Evolutionary conservation across 2,797 vertebrate genomes (phyloP), one percentile per base, ranked within the genome.

Genomic region (Thamnophis elegans): DNA sequence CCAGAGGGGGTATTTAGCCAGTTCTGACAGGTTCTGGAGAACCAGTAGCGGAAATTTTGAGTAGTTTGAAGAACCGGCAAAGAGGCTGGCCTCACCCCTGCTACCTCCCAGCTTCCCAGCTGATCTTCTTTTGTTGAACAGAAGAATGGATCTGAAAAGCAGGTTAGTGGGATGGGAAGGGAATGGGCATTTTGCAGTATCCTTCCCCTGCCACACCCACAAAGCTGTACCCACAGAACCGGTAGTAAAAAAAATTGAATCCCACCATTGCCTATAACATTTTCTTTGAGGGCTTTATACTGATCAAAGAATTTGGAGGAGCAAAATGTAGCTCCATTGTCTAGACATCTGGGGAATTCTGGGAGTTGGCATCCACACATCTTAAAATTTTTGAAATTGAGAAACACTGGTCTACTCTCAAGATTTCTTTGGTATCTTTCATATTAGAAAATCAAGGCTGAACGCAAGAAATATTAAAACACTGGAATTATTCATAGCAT

Each of bases 221-320:
- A 51, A 51, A 51, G 47, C 47, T 5, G 6, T 5, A 7, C 47
- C 47, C 47, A 51, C 47, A 51, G 47, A 51, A 51, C 47, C 1
- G 5, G 47, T 51, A 51, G 47, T 51, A 5, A 51, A 51, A 51
- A 51, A 51, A 51, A 5, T 4, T 51, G 47, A 51, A 51, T 51
- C 47, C 47, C 47, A 51, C 47, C 47, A 51, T 7, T 51, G 65
- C 94, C 91, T 60, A 42, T 93, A 87, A 93, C 93, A 87, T 91
- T 96, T 91, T 91, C 91, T 92, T 65, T 47, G 90, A 95, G 94
- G 95, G 85, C 88, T 85, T 94, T 95, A 47, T 0, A 93, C 88
- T 94, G 95, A 92, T 90, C 93, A 93, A 93, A 93, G 89, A 0
- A 91, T 93, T 88, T 9, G 4, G 92, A 94, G 92, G 65, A 92